Evolutionary conservation across 2,797 vertebrate species (phyloP).

Genomic region (Syngnathus acus): DNA sequence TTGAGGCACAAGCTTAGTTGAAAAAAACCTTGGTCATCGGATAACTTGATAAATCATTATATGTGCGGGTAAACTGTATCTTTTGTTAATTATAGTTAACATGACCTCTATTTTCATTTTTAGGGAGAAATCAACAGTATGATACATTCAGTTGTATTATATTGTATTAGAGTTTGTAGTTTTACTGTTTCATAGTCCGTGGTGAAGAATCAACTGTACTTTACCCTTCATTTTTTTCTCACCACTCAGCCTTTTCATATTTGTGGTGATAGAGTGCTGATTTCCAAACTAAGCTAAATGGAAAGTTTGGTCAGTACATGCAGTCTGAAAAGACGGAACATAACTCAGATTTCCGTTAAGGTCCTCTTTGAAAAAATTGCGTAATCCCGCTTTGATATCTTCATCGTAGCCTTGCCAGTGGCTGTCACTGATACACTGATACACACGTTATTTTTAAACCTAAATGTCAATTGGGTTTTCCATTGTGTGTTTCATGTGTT

Average conservation of each 20-base stretch:
- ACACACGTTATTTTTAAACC: constrained; percentile 70
- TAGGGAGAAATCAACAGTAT: constrained; percentile 1
- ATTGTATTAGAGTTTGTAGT: background rate
- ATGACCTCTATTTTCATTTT: constrained; percentile 13
- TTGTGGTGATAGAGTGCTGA: constrained; percentile 40
- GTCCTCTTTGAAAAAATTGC: constrained; percentile 45
- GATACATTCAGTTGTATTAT: background rate
- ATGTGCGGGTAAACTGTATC: background rate
- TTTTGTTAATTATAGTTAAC: background rate
- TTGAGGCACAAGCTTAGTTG: too few relatives aligned
- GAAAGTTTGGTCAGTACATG: constrained; percentile 53
- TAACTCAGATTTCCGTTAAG: constrained; percentile 46
- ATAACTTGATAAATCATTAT: background rate
- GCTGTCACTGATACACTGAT: constrained; percentile 54
- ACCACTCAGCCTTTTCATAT: constrained; percentile 36
- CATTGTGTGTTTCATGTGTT: constrained; percentile 54
- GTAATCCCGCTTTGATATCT: constrained; percentile 63
- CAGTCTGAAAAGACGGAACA: constrained; percentile 43
- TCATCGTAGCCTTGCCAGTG: constrained; percentile 52
- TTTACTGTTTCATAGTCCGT: constrained; percentile 10
- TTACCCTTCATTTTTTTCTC: constrained; percentile 25
- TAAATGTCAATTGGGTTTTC: constrained; percentile 70
- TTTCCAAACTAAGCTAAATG: constrained; percentile 49
- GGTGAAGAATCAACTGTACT: constrained; percentile 22
- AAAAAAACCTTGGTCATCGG: too few relatives aligned